These are phyloP conservation scores for Callaeas wilsoni DNA, from an alignment of 2,113 vertebrate genomes.

Conservation along the genomic window DNA sequence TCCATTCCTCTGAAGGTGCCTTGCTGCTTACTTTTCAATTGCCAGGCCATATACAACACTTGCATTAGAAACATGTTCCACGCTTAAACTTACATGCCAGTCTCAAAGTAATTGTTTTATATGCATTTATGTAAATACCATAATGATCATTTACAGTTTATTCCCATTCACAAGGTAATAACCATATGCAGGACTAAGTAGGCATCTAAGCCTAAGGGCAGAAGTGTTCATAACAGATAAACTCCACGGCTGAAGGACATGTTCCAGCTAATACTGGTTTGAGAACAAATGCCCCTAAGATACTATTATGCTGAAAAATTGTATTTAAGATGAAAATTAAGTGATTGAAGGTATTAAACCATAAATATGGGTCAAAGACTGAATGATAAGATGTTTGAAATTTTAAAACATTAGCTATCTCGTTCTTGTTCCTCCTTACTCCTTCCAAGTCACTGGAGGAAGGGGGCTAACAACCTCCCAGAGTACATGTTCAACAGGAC, in stretches of 20 bases:
- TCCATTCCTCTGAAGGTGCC: background rate
- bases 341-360: conserved; percentile 17
- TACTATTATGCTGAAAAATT: background rate
- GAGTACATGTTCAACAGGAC: background rate
- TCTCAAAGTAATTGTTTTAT: background rate
- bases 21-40: conserved; percentile 7
- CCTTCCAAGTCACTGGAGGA: background rate
- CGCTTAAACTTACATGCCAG: background rate
- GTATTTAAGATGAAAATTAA: conserved; percentile 46
- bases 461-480: background rate
- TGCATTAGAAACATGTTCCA: background rate
- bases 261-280: conserved; percentile 31
- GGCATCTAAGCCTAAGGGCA: conserved; percentile 40
- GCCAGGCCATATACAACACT: background rate
- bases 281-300: conserved; percentile 42
- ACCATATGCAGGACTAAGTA: conserved; percentile 40
- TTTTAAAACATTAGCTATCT: background rate
- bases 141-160: background rate
- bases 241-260: conserved; percentile 23
- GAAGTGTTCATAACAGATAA: conserved; percentile 64
- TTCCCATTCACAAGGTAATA: conserved; percentile 50
- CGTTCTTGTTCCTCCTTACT: background rate
- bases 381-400: background rate
- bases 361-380: conserved; percentile 28
- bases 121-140: conserved; percentile 38